These are phyloP conservation scores for Hydrolagus affinis DNA, from an alignment of 2,113 vertebrate species.

Conservation along the genomic window DNA sequence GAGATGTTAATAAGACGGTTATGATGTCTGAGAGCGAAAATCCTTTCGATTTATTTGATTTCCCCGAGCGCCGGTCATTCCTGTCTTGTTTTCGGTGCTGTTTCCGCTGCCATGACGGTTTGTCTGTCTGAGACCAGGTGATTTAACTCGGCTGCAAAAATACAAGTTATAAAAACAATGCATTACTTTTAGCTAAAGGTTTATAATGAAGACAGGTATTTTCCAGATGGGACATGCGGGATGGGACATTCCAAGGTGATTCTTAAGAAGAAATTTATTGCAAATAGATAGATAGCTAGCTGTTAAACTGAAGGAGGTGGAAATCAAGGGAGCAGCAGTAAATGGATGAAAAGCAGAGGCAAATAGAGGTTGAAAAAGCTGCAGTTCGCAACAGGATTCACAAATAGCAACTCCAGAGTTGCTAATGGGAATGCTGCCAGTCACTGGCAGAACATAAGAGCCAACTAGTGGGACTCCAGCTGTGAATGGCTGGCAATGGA, in stretches of 20 bases:
- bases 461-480: too few species aligned
- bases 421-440: too few species aligned
- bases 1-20: slow-evolving; percentile 2
- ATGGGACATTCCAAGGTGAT: neutral
- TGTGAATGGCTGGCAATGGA: too few species aligned
- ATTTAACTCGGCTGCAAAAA: slow-evolving; percentile 58
- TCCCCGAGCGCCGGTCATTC: neutral
- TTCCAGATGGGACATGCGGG: neutral
- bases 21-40: slow-evolving; percentile 21
- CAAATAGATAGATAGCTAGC: neutral
- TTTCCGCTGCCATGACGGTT: slow-evolving; percentile 45
- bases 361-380: too few species aligned
- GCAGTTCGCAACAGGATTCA: too few species aligned
- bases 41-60: slow-evolving; percentile 23
- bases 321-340: neutral
- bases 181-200: slow-evolving; percentile 25
- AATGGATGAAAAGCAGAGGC: neutral
- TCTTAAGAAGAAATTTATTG: neutral
- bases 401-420: too few species aligned
- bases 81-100: slow-evolving; percentile 45
- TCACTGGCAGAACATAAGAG: too few species aligned
- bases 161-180: slow-evolving; percentile 45
- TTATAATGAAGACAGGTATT: neutral
- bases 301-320: neutral
- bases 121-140: slow-evolving; percentile 43